These are phyloP conservation scores for Bombus impatiens DNA, from an alignment of 1,140 invertebrate species.

Conservation along the genomic window DNA sequence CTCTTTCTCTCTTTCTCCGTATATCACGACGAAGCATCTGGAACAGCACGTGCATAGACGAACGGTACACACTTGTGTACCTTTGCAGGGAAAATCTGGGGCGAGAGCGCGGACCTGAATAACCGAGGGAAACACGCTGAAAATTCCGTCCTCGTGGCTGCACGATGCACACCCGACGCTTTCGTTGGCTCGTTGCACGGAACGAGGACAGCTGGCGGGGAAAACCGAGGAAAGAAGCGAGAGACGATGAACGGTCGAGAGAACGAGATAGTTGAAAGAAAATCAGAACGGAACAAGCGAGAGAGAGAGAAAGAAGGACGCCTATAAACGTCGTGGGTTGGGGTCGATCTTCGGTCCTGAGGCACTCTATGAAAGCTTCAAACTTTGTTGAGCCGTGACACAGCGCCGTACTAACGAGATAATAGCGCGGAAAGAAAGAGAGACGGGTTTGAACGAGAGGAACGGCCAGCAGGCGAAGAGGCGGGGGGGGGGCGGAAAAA, in stretches of 20 bases:
- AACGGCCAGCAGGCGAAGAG: background rate
- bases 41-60: conserved; percentile 43
- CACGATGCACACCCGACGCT: conserved; percentile 19
- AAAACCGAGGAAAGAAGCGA: background rate
- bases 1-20: background rate
- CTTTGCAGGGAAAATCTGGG: conserved; percentile 52
- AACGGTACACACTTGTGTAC: conserved; percentile 35
- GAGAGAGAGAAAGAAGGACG: background rate
- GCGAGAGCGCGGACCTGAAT: conserved; percentile 45
- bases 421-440: conserved; percentile 43
- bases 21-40: conserved; percentile 49
- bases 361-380: conserved; percentile 40
- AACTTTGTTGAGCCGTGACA: conserved; percentile 54
- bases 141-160: conserved; percentile 47
- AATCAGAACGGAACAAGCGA: background rate
- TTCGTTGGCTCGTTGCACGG: background rate
- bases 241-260: background rate
- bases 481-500: too few species aligned
- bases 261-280: background rate
- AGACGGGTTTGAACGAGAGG: conserved; percentile 2
- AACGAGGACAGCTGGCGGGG: background rate
- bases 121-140: conserved; percentile 46
- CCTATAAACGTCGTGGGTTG: background rate
- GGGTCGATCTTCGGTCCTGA: conserved; percentile 28
- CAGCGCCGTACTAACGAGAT: conserved; percentile 50